Evolutionary conservation across 37 sponge, comb jelly and placozoan species (phyloP).

Genomic region (Ephydatia muelleri): DNA sequence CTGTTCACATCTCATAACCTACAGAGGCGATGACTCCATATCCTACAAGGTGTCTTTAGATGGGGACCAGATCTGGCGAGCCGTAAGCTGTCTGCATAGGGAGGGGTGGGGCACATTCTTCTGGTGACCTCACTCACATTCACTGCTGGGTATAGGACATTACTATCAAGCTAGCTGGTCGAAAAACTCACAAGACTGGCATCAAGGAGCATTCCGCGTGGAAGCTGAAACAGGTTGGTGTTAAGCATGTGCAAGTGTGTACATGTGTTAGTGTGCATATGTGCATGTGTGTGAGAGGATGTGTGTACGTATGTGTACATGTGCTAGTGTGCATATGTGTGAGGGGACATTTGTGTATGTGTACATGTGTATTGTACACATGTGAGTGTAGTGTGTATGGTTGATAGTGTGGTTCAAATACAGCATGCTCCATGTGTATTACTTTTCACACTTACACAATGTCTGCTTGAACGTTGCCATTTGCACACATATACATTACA

Average conservation of each 20-base stretch:
- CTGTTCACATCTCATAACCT: background rate
- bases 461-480: too few species aligned
- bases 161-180: slow-evolving; percentile 46
- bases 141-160: slow-evolving; percentile 55
- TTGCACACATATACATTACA: too few species aligned
- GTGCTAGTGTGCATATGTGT: slow-evolving; percentile 16
- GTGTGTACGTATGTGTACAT: slow-evolving; percentile 14
- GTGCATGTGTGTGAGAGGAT: background rate
- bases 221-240: slow-evolving; percentile 73
- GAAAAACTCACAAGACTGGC: slow-evolving; percentile 40
- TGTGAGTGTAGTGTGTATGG: too few species aligned
- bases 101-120: too few species aligned
- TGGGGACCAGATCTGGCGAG: slow-evolving; percentile 73
- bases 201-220: slow-evolving; percentile 79
- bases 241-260: slow-evolving; percentile 6
- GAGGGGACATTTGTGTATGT: background rate
- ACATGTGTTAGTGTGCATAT: slow-evolving; percentile 1
- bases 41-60: slow-evolving; percentile 46
- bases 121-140: background rate
- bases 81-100: slow-evolving; percentile 50
- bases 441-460: too few species aligned
- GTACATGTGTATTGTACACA: background rate
- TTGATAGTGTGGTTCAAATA: too few species aligned
- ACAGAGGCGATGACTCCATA: slow-evolving; percentile 60
- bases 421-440: too few species aligned